Base-by-base conservation (phyloP, 1,140 invertebrate species). In the Charaxes varanes region DNA sequence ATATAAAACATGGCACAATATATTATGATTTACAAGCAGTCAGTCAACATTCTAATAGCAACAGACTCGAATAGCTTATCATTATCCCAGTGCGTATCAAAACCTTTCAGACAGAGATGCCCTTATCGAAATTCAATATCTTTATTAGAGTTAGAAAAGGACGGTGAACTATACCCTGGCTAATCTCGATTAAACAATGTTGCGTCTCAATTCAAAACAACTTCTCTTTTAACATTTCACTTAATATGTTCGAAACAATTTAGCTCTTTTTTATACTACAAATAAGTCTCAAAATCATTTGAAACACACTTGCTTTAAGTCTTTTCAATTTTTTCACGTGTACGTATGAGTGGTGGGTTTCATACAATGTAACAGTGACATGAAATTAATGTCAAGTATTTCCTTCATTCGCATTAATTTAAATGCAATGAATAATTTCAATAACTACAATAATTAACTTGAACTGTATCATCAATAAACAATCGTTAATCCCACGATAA, bases 111-210 rank as follows among this genome's bases (percentile, higher is more conserved):
- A 69, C 45, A 73, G 62, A 68, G 63, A 72, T 43, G 54, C 51
- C 51, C 52, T 77, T 77, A 79, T 79, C 74, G 64, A 69, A 73
- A 77, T 77, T 67, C 72, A 72, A 80, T 77, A 80, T 80, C 72
- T 79, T 77, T 74, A 80, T 73, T 73, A 63, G 63, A 52, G 62
- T 62, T 59, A 59, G 69, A 80, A 63, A 76, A 72, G 72, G 71
- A 79, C 60, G 62, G 15, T 31, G 59, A 68, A 61, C 57, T 63
- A 53, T 48, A 62, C 47, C 58, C 55, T 48, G 44, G 63, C 60
- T 79, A 77, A 79, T 77, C 68, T 69, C 56, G 67, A 70, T 61
- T 57, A 48, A 74, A 80, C 71, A 78, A 71, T 65, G 71, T 80
- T 62, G 67, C 59, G 50, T 54, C 63, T 73, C 58, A 68, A 68